Base-by-base conservation (phyloP, 2,888 invertebrate species). In the Nephrotoma guestfalica region DNA sequence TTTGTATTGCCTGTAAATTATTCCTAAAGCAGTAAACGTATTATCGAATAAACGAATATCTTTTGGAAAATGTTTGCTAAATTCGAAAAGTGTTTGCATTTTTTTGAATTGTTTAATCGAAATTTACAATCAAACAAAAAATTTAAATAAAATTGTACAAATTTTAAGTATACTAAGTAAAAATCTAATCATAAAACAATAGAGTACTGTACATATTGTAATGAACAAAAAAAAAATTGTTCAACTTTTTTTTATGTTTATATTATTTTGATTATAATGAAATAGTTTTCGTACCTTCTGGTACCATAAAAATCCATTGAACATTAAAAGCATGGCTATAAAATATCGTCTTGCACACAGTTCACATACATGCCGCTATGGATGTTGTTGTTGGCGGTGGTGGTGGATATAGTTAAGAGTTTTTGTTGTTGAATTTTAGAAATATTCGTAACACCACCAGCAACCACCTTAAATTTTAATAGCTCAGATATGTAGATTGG, bases 231-330 rank as follows among this genome's bases (percentile, higher is more conserved):
- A 71, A 18, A 51, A 51, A 51, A 51, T 15, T 51, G n/a, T 71
- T 30, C 30, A 71, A 71, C 71, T 71, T 30, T 30, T 18, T 71
- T 71, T 71, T 71, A 71, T 71, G 87, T 84, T 87, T 87, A 85
- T 87, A 83, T 87, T 83, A 45, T 87, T 85, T 87, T 87, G 86
- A 87, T 71, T 71, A 71, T 71, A 71, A 71, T 71, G 71, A 71
- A 71, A 71, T 71, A 71, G 71, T 71, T 71, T 71, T 71, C 71
- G 71, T 71, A 71, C 71, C 71, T 71, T 71, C 71, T 71, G 71
- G 71, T 71, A 71, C 71, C 71, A 71, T 71, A 71, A 71, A 71
- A 71, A 71, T 71, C 71, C 71, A 71, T 71, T 71, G 71, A 71
- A 71, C 71, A 71, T 71, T 71, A 71, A 71, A 71, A 71, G 71